Base-by-base conservation (phyloP, 2,113 vertebrate genomes). In the Orientallactaga bullata region DNA sequence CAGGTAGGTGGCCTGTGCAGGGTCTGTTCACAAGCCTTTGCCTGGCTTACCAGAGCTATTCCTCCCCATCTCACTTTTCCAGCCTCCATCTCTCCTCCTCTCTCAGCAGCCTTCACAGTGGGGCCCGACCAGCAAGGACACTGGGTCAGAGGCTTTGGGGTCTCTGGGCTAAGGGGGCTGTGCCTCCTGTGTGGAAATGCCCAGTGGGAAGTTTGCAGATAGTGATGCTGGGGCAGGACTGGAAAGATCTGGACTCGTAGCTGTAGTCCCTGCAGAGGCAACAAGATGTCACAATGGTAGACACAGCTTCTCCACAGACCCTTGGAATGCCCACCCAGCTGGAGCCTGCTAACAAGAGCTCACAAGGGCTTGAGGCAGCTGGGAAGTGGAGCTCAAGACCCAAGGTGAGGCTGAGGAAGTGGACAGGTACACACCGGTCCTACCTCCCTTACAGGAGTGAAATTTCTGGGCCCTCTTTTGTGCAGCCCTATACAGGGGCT, bases 191-290 rank as follows among this genome's bases (percentile, higher is more conserved):
- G 4, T 69, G 7, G 23, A 23, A n/a, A 79, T 12, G 66, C 26
- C 74, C 21, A 6, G 30, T 15, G 10, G n/a, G 8, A 20, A 20
- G 73, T 86, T 72, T 23, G 51, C 39, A 24, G 13, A 18, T 1
- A 3, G 5, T 2, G 1, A 8, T 58, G 12, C 21, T 18, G 18
- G 8, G n/a, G 32, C 26, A n/a, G 7, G 85, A 26, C 0, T 1
- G 12, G 16, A 0, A 12, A 7, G 42, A 30, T 1, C 3, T 2
- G 7, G 3, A n/a, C 30, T 55, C 4, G 1, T 10, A 61, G 66
- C 30, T 7, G 4, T 47, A 20, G 7, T 13, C 20, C 21, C 12
- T 4, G 6, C 0, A 0, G 61, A 16, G 42, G 55, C 37, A 21
- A 13, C 1, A 5, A 13, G 39, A 18, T 0, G 10, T 16, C 55